Evolutionary conservation across 2,797 vertebrate genomes (phyloP), one percentile per base, ranked within the genome.

Genomic region (Lepus townsendii): DNA sequence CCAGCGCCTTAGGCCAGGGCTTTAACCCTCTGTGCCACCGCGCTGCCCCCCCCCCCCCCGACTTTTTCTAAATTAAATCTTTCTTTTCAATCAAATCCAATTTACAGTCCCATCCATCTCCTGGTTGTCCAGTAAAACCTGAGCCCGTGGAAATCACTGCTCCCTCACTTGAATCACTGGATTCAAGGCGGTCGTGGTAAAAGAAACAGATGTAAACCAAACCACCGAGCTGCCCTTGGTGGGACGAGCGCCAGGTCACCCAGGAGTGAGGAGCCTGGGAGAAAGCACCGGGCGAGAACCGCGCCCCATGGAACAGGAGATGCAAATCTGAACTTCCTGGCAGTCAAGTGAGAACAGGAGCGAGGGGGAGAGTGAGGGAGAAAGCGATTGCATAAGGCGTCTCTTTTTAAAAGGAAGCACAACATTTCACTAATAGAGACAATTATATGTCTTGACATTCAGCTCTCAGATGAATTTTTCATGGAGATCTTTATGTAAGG

Each of bases 401-500:
- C 89, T 85, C 83, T 93, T 95, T 95, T 94, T 89, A 79, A 91
- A 96, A 94, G 96, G 65, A 96, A 96, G 92, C 92, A 88, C 90
- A 95, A 54, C 90, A 95, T 96, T 96, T 95, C 88, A 92, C 93
- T 57, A 66, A 94, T 85, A 91, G 94, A 97, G 92, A 93, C 91
- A 96, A 96, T 96, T 96, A 83, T 96, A 85, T 95, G 95, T 95
- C 93, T 94, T 96, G 96, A 97, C 96, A 96, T 96, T 96, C 93
- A 96, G 84, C 63, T 92, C 77, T 72, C 73, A 96, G 92, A 97
- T 95, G 97, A 96, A 95, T 95, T 96, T 97, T 95, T 97, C 89
- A 93, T 94, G 90, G 83, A 94, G 94, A 91, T 94, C 92, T 97
- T 97, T 97, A 95, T 88, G 60, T 96, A 97, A 96, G 92, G 95